Evolutionary conservation across 2,888 invertebrate species (phyloP), one percentile per base, ranked within the genome.

Genomic region (Mesorhabditis belari): DNA sequence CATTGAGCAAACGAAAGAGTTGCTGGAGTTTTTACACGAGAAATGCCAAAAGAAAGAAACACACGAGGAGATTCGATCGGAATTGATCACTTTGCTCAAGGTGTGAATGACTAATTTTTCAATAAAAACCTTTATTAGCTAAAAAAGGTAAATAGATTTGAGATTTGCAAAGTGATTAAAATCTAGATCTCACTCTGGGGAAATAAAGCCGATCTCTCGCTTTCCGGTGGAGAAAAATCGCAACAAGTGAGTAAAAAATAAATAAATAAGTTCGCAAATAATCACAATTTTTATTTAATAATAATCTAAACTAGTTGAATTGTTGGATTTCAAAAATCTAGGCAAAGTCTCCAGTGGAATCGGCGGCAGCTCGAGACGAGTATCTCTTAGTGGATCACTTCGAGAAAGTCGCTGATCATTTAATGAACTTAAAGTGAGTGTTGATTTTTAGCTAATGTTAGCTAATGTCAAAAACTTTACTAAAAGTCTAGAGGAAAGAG

Each of bases 121-220:
- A n/a, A n/a, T n/a, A n/a, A n/a, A n/a, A n/a, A n/a, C n/a, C n/a
- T n/a, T n/a, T n/a, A n/a, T n/a, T n/a, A n/a, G n/a, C n/a, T n/a
- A n/a, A n/a, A n/a, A n/a, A n/a, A 55, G 21, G 62, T 62, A 28
- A n/a, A 25, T n/a, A n/a, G 44, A 35, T 35, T 35, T 35, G 12
- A 2, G 44, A 35, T n/a, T 35, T 9, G 44, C 44, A 35, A 35
- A n/a, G 0, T 35, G 1, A 17, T 35, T 35, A 17, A 17, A 1
- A 17, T 35, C n/a, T n/a, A 35, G 44, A 35, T 35, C n/a, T 35
- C 44, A 77, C 84, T 98, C 12, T 98, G 96, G 96, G 90, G 93
- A 0, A 98, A 98, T 83, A 89, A 90, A 80, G 90, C 90, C 80
- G 98, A 98, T 83, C 82, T 98, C 56, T 93, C 93, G 0, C 84